Base-by-base conservation (phyloP, 2,888 invertebrate species). In the Tetragnatha montana region DNA sequence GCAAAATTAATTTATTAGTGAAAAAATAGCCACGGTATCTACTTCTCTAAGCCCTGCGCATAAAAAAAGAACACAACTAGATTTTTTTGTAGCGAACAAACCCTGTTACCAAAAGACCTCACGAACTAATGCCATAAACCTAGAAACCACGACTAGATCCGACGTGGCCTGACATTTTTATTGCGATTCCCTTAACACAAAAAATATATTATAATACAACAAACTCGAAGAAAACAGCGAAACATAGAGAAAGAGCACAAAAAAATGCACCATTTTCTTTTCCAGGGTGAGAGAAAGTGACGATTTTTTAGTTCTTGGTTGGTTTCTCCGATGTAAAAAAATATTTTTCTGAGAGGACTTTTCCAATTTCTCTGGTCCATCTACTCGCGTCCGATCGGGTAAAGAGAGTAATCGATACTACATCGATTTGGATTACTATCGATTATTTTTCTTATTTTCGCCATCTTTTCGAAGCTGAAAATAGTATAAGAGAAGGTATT, bases 101-200 rank as follows among this genome's bases (percentile, higher is more conserved):
- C 35, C 35, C 35, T 35, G 35, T 60, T 60, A 12, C 60, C 14
- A 10, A 17, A 78, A 70, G n/a, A 78, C 21, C 6, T 6, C 47
- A 76, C 70, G 85, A n/a, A 79, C 51, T 70, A 71, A 21, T n/a
- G 71, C 78, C 85, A 85, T 85, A 78, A 85, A 85, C 85, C 78
- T 85, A 51, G 50, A 60, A 68, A 68, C 75, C 14, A 70, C 70
- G 78, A 47, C 22, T 78, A 50, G 79, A 50, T 60, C 17, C 12
- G 50, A 71, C 78, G 68, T 51, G 21, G 71, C 50, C 78, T 85
- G 85, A 85, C 85, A 76, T 79, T 85, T 85, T 85, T 85, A 85
- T 85, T 85, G 85, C 85, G 35, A 35, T 79, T 79, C 60, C 85
- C 47, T 50, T 51, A 22, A 71, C 70, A 85, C 21, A 76, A 76